Conservation (phyloP, 2,113 vertebrate genomes). For the Lamprotornis superbus region DNA sequence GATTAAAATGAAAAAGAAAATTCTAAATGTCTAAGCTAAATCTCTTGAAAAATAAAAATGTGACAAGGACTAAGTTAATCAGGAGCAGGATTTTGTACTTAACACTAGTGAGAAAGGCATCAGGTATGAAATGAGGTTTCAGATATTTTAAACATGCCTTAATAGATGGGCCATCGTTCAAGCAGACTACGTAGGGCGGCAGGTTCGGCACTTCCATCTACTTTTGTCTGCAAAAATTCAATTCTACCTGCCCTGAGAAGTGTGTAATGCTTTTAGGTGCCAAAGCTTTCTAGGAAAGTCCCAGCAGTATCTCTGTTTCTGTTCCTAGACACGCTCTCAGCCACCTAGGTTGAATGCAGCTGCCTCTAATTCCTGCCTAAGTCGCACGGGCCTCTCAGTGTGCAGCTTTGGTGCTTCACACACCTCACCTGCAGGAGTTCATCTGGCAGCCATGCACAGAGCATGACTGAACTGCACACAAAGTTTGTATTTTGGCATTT, state of each 20-base stretch:
- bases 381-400: background rate
- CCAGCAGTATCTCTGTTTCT: background rate
- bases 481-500: background rate
- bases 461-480: background rate
- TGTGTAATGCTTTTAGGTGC: background rate
- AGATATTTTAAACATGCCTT: background rate
- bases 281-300: background rate
- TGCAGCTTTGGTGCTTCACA: background rate
- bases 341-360: background rate
- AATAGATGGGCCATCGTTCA: accelerated
- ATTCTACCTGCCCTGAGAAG: background rate
- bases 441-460: background rate
- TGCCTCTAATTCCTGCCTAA: background rate
- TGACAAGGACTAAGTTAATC: background rate
- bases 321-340: background rate
- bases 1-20: background rate
- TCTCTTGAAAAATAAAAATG: background rate
- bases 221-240: background rate
- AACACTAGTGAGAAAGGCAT: background rate
- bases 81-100: background rate
- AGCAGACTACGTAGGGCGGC: background rate
- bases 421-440: background rate
- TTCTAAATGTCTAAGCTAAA: background rate
- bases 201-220: background rate
- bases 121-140: background rate